These are phyloP conservation scores for Agriopis aurantiaria DNA, from an alignment of 2,888 invertebrate genomes.

Conservation along the genomic window DNA sequence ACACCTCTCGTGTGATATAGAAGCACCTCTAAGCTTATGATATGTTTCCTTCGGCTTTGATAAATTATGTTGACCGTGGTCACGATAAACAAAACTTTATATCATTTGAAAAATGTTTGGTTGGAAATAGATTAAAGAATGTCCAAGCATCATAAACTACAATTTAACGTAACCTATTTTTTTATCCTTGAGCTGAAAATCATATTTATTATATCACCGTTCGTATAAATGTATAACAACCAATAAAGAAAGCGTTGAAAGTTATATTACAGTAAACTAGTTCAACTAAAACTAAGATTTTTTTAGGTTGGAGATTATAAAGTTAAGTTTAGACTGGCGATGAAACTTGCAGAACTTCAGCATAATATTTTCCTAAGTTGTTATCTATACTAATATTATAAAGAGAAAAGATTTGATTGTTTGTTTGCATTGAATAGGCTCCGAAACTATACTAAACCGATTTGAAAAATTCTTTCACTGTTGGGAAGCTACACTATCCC, in stretches of 20 bases:
- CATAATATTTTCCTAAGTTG: no score
- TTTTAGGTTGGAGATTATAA: background rate
- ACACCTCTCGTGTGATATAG: no score
- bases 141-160: conserved; percentile 15
- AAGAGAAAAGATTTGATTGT: no score
- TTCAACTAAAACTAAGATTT: background rate
- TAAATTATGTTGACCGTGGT: conserved; percentile 7
- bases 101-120: conserved; percentile 3
- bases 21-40: no score
- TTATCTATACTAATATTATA: no score
- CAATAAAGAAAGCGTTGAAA: conserved; percentile 5
- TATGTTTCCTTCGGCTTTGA: background rate
- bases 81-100: conserved; percentile 4
- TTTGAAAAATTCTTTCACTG: no score
- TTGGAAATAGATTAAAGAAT: conserved; percentile 19
- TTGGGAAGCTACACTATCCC: no score
- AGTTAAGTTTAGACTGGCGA: background rate
- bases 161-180: conserved; percentile 22
- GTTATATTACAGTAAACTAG: background rate
- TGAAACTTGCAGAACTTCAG: no score
- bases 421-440: no score
- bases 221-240: conserved; percentile 5
- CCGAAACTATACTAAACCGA: no score
- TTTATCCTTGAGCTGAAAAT: conserved; percentile 22
- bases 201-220: conserved; percentile 7